Evolutionary conservation across 2,113 vertebrate genomes (phyloP), one percentile per base, ranked within the genome.

Genomic region (Cryptomyrus ogoouensis): DNA sequence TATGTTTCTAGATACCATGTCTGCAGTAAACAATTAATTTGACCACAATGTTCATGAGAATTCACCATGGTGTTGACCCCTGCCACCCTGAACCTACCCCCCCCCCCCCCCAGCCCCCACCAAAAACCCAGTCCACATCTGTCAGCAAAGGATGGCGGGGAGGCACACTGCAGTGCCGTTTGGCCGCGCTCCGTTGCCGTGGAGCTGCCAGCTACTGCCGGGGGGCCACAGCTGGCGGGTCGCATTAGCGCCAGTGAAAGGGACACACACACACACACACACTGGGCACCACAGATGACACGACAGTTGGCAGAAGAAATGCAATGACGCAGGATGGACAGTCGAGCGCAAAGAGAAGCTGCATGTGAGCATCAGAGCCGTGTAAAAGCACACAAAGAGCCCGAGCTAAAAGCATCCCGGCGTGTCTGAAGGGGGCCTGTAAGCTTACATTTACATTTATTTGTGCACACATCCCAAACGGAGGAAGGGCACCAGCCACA

Each of bases 201-300:
- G 87, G 47, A 21, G 15, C 17, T 58, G 86, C 10, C 35, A 39
- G 12, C 42, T 39, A n/a, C 56, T 47, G 88, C 56, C 88, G 49
- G 39, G 56, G 39, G 86, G 88, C 44, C 88, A 91, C 92, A 93
- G 91, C 90, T 90, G 90, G 92, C 80, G 87, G 88, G 92, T 92
- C 89, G 90, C 91, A 62, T 89, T 62, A 90, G 91, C 91, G 92
- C 90, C 31, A 31, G n/a, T 39, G 70, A 31, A 77, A 94, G 94
- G 93, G 93, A 95, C 94, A 93, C 84, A 89, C 49, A 31, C 94
- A 93, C 84, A 89, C 49, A 31, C 87, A 39, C 74, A 35, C 74
- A 39, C 31, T 2, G 17, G 35, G 70, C 35, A 77, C 31, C 35
- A 39, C 74, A 77, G 74, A 77, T 35, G 17, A 77, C 13, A 80